Base-by-base conservation (phyloP, 2,113 vertebrate species). In the Oxyruncus cristatus region DNA sequence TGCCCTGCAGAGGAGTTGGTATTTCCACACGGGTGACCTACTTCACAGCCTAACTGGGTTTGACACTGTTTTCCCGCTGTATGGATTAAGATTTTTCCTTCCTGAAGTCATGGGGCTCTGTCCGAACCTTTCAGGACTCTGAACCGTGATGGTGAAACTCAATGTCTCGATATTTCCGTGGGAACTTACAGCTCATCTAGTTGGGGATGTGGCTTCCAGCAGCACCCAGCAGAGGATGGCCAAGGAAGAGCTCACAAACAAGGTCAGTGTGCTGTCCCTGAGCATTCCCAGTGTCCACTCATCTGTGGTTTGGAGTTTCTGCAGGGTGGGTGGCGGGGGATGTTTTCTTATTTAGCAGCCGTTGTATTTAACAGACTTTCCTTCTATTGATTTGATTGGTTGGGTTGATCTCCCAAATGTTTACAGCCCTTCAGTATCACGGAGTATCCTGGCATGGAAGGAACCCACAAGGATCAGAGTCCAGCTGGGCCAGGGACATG, bases 61-160 rank as follows among this genome's bases (percentile, higher is more conserved):
- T 89, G 81, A 93, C 81, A 50, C 50, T 61, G 20, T 70, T 93
- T 93, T 78, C 71, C 85, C 82, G 88, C 71, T 89, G 63, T 65
- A 63, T 27, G 61, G 85, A 85, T 82, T 85, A 86, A 85, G 71
- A 68, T 77, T 89, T 91, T 87, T 89, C 79, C 73, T 94, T 90
- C 63, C 63, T 58, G 63, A 81, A 75, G 82, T 70, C 72, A 87
- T 32, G 0, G 3, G 67, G 83, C 58, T 90, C 79, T 53, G 52
- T 84, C 72, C 58, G 59, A 87, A 83, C 37, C n/a, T 79, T 87
- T 92, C 37, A 39, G 22, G 37, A 28, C 58, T 56, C 52, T 66
- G 56, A n/a, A n/a, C 55, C 21, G 20, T 12, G 55, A 56, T 22
- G 55, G 20, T 15, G 12, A n/a, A 47, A 8, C 33, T 84, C 11